Percentiles rank a stretch among this genome's conserved stretches.
Conservation (phyloP, 2,113 vertebrate species). For the Odocoileus virginianus region DNA sequence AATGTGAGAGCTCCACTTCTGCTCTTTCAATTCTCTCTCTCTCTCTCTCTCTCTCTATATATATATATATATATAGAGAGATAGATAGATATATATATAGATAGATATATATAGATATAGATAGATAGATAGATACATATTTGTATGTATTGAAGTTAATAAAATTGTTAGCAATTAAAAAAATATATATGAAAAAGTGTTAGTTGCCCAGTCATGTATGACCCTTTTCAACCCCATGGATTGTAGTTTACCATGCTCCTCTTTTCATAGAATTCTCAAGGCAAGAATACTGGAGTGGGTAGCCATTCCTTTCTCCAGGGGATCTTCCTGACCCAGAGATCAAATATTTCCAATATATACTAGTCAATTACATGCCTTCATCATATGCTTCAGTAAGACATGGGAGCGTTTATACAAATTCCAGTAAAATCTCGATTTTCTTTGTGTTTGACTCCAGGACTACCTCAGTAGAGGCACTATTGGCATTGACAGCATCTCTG, state of each 20-base stretch:
- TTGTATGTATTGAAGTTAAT: neutral
- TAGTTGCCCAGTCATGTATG: neutral
- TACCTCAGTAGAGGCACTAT: too few species aligned
- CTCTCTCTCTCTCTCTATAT: neutral
- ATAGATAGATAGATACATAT: rapidly evolving
- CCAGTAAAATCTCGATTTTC: neutral
- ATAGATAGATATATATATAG: too few species aligned
- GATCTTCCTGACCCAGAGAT: neutral
- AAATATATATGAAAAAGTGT: neutral
- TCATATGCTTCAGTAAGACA: neutral
- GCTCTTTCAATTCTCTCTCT: neutral
- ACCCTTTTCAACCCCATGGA: neutral
- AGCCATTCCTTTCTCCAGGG: neutral
- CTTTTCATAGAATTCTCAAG: neutral
- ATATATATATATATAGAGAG: neutral
- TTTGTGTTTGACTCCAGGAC: neutral
- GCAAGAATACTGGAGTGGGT: neutral
- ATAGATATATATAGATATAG: neutral
- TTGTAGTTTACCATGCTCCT: neutral
- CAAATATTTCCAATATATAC: neutral
- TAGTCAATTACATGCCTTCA: neutral
- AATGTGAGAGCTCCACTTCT: neutral
- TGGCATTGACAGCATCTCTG: neutral
- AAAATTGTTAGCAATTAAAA: neutral
- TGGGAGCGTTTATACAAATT: neutral